phyloP scores from a whole-genome alignment of 2,113 vertebrate species.

The Benitochromis conjunctus region DNA sequence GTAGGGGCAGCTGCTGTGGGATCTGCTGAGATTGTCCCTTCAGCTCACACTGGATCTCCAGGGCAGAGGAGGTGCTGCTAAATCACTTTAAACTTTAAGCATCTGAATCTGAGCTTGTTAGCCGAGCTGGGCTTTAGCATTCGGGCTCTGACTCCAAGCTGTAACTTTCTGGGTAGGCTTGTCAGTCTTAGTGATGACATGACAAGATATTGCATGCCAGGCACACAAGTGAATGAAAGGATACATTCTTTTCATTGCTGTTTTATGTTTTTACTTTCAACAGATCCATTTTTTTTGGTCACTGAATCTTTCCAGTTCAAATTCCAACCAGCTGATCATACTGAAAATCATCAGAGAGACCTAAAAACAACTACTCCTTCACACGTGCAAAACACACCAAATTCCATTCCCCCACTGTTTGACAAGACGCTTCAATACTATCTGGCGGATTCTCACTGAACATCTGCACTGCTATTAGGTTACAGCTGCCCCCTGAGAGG shows the following conservation, averaged over 20 bases:
- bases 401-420: constrained; percentile 42
- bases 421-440: constrained; percentile 49
- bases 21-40: neutral
- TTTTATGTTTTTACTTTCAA: neutral
- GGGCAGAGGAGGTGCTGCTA: neutral
- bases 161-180: neutral
- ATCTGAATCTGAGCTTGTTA: neutral
- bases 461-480: constrained; percentile 78
- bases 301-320: neutral
- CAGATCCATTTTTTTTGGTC: neutral
- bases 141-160: neutral
- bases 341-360: neutral
- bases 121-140: neutral
- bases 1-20: neutral
- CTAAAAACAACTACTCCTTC: neutral
- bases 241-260: neutral
- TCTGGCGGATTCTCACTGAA: constrained; percentile 73
- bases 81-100: neutral
- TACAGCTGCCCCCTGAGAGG: constrained; percentile 51
- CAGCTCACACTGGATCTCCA: neutral
- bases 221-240: neutral
- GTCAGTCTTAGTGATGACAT: neutral
- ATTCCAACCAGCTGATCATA: neutral
- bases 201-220: neutral
- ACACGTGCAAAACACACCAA: neutral